These are phyloP conservation scores for Callosobruchus maculatus DNA, from an alignment of 2,888 invertebrate species.

Conservation along the genomic window DNA sequence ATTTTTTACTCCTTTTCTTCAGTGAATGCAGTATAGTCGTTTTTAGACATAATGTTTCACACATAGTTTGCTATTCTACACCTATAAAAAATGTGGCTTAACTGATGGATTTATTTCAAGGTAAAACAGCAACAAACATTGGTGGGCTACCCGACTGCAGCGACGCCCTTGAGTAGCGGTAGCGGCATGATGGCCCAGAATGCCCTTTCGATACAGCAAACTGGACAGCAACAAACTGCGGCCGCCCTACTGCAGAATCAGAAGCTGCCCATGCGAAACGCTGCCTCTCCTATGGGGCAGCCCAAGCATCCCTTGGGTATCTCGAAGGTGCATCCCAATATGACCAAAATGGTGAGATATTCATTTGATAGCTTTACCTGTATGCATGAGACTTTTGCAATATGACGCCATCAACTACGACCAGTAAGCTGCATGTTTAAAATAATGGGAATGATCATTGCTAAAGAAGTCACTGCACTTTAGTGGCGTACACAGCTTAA, in stretches of 20 bases:
- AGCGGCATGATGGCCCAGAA: constrained; percentile 6
- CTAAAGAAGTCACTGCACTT: too few relatives aligned
- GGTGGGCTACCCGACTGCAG: constrained; percentile 4
- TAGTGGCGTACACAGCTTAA: too few relatives aligned
- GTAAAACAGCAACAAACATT: constrained; percentile 15
- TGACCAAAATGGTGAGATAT: background rate
- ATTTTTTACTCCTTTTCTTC: too few relatives aligned
- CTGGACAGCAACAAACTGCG: background rate
- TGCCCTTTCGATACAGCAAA: constrained; percentile 12
- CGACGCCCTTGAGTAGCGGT: constrained; percentile 5
- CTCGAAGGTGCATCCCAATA: background rate
- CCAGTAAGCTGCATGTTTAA: too few relatives aligned
- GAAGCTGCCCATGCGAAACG: background rate
- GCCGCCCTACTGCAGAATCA: background rate
- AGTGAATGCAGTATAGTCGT: too few relatives aligned
- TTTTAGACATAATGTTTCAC: too few relatives aligned
- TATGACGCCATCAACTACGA: too few relatives aligned
- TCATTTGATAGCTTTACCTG: too few relatives aligned
- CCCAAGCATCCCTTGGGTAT: background rate
- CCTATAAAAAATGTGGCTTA: too few relatives aligned
- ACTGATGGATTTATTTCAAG: constrained; percentile 12
- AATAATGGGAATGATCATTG: too few relatives aligned
- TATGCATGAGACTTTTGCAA: too few relatives aligned
- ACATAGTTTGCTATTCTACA: too few relatives aligned
- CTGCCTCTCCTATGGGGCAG: background rate